Base-by-base conservation (phyloP, 2,888 invertebrate genomes). In the Hirtodrosophila confusa region DNA sequence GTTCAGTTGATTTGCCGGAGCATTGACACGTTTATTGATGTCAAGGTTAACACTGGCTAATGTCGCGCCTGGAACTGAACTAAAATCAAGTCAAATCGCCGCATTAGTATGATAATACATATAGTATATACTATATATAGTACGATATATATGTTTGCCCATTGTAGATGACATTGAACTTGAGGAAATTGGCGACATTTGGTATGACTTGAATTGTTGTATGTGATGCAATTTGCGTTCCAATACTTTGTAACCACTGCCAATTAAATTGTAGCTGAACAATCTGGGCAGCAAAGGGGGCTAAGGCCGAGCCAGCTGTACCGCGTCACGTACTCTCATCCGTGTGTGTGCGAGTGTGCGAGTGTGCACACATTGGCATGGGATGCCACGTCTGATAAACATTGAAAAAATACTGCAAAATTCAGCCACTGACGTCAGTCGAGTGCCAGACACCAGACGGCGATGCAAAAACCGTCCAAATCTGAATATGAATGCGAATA, bases 1-100 rank as follows among this genome's bases (percentile, higher is more conserved):
- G 60, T 56, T 56, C 37, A 51, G 64, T 43, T 51, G 29, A 4
- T 37, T 40, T 10, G 17, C 8, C 48, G 72, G 85, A 85, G 60
- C 85, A 88, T 77, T 88, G 89, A 89, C 89, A 88, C 83, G 75
- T 83, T 86, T 78, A 88, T 88, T 89, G 86, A 80, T 88, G 88
- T 88, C 88, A 88, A 89, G 88, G 88, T 88, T 88, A 44, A 75
- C 17, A 1, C 17, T 17, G 50, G 44, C 64, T 69, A 56, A 48
- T 64, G 75, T 75, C 63, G 60, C 47, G 17, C 37, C 36, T 48
- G 37, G 58, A 65, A 54, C 65, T 64, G 41, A 65, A 65, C 75
- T 76, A 37, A 35, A 47, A 57, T 58, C 68, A 67, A 60, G 41
- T 63, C 50, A 47, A 75, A 71, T 75, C 76, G 43, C n/a, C 43